These are phyloP conservation scores for Scalopus aquaticus DNA, from an alignment of 2,113 vertebrate genomes.

Conservation along the genomic window DNA sequence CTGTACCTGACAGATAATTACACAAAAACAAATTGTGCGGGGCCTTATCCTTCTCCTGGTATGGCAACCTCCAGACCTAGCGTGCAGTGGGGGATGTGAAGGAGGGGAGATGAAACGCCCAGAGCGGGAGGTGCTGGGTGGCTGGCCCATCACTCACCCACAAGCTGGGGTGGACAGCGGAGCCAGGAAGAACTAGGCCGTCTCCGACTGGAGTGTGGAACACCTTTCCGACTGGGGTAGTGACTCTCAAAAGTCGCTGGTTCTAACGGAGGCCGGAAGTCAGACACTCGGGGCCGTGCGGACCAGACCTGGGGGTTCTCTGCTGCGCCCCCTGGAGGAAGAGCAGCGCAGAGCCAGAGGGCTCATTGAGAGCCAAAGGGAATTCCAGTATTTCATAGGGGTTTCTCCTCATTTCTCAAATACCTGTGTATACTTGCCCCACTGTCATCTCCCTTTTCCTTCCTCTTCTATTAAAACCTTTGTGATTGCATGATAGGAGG, in stretches of 20 bases:
- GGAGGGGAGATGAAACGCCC: too few species aligned
- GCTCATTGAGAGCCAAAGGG: background rate
- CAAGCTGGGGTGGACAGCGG: background rate
- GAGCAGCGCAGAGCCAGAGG: background rate
- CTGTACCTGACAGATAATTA: conserved; percentile 66
- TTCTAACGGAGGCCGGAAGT: background rate
- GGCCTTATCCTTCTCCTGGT: background rate
- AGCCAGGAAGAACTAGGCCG: background rate
- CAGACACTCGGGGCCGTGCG: too few species aligned
- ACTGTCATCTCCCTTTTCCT: background rate
- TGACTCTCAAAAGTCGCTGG: background rate
- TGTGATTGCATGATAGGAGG: background rate
- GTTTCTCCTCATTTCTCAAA: background rate
- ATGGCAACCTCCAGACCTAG: background rate
- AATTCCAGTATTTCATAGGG: background rate
- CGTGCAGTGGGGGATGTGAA: background rate
- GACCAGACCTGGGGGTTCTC: background rate
- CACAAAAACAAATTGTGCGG: conserved; percentile 40
- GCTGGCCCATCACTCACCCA: background rate
- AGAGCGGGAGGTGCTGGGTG: background rate
- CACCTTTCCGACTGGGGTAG: background rate
- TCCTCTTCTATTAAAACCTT: background rate
- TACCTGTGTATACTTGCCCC: background rate
- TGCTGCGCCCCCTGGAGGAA: background rate
- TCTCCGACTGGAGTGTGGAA: background rate